Base-by-base conservation (phyloP, 30 jellyfish, hydroid and myxozoan species). In the Chironex yamaguchii region DNA sequence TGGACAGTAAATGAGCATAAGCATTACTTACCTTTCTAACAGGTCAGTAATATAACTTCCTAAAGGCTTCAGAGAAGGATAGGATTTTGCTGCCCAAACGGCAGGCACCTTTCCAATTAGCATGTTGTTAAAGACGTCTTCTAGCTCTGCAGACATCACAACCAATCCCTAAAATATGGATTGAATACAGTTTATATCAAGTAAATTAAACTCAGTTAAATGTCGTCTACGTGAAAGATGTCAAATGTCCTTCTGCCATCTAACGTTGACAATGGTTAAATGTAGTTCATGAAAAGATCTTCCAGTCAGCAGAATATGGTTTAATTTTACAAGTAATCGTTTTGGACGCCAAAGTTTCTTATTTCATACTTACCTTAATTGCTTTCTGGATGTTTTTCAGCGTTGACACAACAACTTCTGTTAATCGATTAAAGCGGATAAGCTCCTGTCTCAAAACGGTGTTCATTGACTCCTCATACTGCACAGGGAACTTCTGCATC, bases 11-110 rank as follows among this genome's bases (percentile, higher is more conserved):
- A n/a, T n/a, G n/a, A n/a, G n/a, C n/a, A n/a, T n/a, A n/a, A n/a
- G n/a, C n/a, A n/a, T n/a, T n/a, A 1, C 6, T 27, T 4, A 93
- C 98, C 99, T 88, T 11, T 94, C 99, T 12, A 94, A 79, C 0
- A 94, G 92, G 62, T 94, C 99, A 35, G 88, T 74, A 17, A 94
- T 76, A 78, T 94, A 94, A 52, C 99, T 94, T 52, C 99, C 99
- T 26, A 94, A 85, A 1, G 99, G 97, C 33, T 94, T 94, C 50
- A 94, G 52, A 0, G 99, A 94, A 0, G 99, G 99, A 63, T 94
- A 94, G 26, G 99, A 94, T 36, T 94, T 94, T 1, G 99, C 96
- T 22, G 99, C 97, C 99, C 99, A 94, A 4, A 89, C 99, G 12
- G 97, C 97, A 1, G 99, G 99, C 1, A 94, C 97, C 36, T 89